phyloP scores from a whole-genome alignment of 2,797 vertebrate species.

The Clarias fuscus region DNA sequence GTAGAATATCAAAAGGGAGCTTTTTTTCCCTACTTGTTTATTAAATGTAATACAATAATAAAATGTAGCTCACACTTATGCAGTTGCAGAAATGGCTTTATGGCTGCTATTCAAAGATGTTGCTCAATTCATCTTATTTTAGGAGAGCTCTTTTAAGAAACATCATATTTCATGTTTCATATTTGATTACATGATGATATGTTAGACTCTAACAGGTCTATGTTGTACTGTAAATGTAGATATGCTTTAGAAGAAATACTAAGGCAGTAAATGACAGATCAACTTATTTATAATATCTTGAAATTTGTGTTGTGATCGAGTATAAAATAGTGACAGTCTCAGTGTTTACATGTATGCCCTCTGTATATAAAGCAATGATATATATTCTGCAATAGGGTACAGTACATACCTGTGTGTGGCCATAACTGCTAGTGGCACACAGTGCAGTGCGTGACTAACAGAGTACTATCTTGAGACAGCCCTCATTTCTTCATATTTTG shows the following conservation, averaged over 20 bases:
- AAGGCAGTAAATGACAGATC: background rate
- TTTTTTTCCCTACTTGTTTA: background rate
- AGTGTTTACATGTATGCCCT: background rate
- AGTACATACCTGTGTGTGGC: background rate
- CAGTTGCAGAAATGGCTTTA: background rate
- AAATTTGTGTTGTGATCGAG: background rate
- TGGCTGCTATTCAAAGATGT: background rate
- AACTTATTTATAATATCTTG: background rate
- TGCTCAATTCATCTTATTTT: background rate
- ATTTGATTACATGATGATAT: background rate
- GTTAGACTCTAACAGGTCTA: background rate
- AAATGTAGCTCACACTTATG: background rate
- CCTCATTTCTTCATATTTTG: too few species aligned
- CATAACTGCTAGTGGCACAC: background rate
- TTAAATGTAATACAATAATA: too few species aligned
- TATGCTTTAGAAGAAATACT: background rate
- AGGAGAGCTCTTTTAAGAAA: background rate
- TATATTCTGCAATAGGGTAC: background rate
- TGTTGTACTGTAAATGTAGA: background rate
- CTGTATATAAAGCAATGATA: background rate
- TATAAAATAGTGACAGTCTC: background rate
- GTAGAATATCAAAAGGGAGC: background rate
- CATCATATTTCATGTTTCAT: too few species aligned
- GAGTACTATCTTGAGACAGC: too few species aligned
- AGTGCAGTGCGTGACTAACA: too few species aligned